phyloP scores from a whole-genome alignment of 53 echinoderm and acorn worm species.

The Astropecten irregularis region DNA sequence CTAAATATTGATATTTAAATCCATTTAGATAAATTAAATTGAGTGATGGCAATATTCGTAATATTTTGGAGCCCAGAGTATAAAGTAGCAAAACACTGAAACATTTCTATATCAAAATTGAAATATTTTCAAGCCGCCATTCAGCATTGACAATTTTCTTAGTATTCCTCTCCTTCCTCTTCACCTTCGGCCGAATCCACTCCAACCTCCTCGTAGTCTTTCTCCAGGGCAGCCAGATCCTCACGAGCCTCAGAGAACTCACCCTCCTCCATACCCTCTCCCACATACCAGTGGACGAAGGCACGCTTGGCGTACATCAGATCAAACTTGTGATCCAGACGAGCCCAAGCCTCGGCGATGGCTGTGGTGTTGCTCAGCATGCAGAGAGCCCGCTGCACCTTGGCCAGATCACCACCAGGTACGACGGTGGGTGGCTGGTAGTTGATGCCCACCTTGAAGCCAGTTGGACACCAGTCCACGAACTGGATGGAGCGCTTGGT shows the following conservation, averaged over 20 bases:
- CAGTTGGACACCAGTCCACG: constrained; percentile 92
- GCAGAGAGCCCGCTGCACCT: constrained; percentile 89
- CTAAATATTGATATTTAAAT: too few species aligned
- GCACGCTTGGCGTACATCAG: constrained; percentile 99
- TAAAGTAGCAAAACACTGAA: too few species aligned
- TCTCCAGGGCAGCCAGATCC: constrained; percentile 94
- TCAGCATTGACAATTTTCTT: too few species aligned
- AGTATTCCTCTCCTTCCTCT: too few species aligned
- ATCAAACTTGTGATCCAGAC: constrained; percentile 82
- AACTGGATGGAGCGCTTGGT: constrained; percentile 84
- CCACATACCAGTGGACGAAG: constrained; percentile 97
- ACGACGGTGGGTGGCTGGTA: constrained; percentile 85
- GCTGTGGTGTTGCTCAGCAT: constrained; percentile 95
- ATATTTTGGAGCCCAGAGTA: too few species aligned
- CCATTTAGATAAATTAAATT: too few species aligned
- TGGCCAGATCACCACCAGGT: constrained; percentile 86
- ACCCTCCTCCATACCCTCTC: constrained; percentile 97
- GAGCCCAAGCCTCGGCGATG: constrained; percentile 88
- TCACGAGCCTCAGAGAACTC: constrained; percentile 97
- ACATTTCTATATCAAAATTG: too few species aligned
- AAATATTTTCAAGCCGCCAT: too few species aligned
- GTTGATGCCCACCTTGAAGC: constrained; percentile 91
- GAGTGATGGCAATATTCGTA: too few species aligned
- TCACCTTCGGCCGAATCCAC: too few species aligned
- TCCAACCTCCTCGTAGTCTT: constrained; percentile 89